Conservation (phyloP, 2,113 vertebrate species). For the Python bivittatus region DNA sequence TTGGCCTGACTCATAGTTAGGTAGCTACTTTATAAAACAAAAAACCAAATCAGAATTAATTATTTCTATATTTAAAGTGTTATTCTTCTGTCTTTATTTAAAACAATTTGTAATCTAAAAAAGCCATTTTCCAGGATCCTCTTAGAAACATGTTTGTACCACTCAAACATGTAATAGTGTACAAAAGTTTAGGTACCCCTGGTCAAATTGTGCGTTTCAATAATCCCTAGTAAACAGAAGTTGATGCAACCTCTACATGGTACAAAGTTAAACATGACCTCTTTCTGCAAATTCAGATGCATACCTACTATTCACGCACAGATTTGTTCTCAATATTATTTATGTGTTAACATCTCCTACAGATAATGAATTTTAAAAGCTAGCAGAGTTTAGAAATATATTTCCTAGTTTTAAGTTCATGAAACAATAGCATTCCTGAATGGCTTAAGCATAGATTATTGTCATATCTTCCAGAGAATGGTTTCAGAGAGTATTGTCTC, state of each 20-base stretch:
- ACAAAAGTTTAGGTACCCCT: too few species aligned
- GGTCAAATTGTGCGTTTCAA: too few species aligned
- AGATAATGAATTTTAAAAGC: not conserved
- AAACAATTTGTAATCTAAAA: not conserved
- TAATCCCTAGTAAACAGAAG: too few species aligned
- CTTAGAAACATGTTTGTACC: not conserved
- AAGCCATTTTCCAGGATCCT: not conserved
- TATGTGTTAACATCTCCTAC: not conserved
- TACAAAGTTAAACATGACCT: too few species aligned
- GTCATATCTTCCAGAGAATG: too few species aligned
- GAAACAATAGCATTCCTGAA: conserved; percentile 8
- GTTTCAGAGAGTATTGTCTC: too few species aligned
- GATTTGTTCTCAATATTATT: not conserved
- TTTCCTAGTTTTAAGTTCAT: not conserved
- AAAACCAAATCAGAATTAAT: not conserved
- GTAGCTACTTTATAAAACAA: not conserved
- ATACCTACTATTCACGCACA: not conserved
- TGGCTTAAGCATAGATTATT: not conserved
- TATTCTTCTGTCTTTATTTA: not conserved
- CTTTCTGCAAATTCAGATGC: too few species aligned
- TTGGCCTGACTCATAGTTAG: not conserved
- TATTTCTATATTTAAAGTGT: not conserved
- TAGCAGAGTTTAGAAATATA: not conserved
- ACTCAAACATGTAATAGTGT: too few species aligned
- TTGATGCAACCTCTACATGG: too few species aligned